Base-by-base conservation (phyloP, 1,140 invertebrate species). In the Macrocentrus cingulum region DNA sequence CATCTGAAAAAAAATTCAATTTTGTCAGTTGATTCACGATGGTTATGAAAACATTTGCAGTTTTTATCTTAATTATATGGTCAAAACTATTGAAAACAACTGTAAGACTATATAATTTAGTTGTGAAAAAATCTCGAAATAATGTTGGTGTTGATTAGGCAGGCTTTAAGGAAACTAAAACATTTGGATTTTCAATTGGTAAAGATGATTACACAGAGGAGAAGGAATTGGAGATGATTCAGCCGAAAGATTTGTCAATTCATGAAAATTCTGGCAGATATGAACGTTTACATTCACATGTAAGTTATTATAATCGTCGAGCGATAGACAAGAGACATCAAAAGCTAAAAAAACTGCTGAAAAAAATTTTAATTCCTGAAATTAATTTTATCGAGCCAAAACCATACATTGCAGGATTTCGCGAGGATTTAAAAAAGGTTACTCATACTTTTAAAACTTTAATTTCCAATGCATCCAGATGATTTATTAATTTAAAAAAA, bases 171-270 rank as follows among this genome's bases (percentile, higher is more conserved):
- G 62, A 75, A 42, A 55, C 54, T 1, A 60, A 68, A 55, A 52
- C 54, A 2, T 72, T 68, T 23, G 65, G 67, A 9, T 69, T 76
- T 39, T 51, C 63, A 6, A 56, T 66, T 0, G 61, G 70, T 19
- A 66, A 68, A 25, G 66, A 60, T 18, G 63, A 72, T 45, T 66
- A 72, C 15, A 53, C 75, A 9, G 70, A 70, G 5, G 55, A 66
- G 13, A 62, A 29, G 16, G 67, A 75, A 62, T 67, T 67, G 44
- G 75, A 77, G 60, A 69, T 75, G 62, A 72, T 77, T 62, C 56
- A 68, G 25, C 37, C 60, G 2, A 25, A 20, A 3, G 69, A 75
- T 59, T 48, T 76, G 9, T 29, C 52, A 16, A 25, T 69, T 2
- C 37, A 8, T 6, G 46, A 66, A 9, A 64, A 74, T 16, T 61